Conservation (phyloP, 2,888 invertebrate species). For the Phania funesta region DNA sequence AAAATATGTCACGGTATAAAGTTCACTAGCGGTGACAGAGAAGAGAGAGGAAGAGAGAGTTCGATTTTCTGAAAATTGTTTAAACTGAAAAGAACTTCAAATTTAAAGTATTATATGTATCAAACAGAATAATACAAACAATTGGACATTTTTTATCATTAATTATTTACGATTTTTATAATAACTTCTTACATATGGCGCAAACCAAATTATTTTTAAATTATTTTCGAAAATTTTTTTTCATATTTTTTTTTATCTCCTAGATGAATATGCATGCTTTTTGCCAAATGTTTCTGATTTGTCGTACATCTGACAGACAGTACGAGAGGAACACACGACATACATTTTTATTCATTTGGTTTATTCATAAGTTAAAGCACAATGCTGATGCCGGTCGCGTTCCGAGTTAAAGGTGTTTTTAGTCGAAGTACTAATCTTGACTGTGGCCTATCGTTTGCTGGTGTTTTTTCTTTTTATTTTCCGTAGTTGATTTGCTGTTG, state of each 20-base stretch:
- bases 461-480: slow-evolving; percentile 22
- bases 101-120: too few relatives aligned
- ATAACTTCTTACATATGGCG: too few relatives aligned
- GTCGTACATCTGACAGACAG: not conserved
- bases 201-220: too few relatives aligned
- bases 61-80: too few relatives aligned
- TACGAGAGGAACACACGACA: not conserved
- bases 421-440: slow-evolving; percentile 57
- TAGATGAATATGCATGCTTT: not conserved
- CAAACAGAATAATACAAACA: too few relatives aligned
- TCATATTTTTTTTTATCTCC: not conserved
- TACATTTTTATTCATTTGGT: not conserved
- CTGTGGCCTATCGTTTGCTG: slow-evolving; percentile 48
- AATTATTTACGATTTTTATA: too few relatives aligned
- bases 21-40: too few relatives aligned
- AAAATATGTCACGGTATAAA: too few relatives aligned
- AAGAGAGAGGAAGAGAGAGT: too few relatives aligned
- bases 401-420: slow-evolving; percentile 45
- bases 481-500: slow-evolving; percentile 16
- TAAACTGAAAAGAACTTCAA: too few relatives aligned
- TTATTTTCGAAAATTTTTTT: not conserved
- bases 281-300: not conserved
- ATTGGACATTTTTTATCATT: too few relatives aligned
- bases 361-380: slow-evolving; percentile 13
- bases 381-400: slow-evolving; percentile 45